A percentile compares a stretch with the other conserved stretches of the same genome.
Conservation (phyloP, 2,797 vertebrate species). For the Sarcoramphus papa region DNA sequence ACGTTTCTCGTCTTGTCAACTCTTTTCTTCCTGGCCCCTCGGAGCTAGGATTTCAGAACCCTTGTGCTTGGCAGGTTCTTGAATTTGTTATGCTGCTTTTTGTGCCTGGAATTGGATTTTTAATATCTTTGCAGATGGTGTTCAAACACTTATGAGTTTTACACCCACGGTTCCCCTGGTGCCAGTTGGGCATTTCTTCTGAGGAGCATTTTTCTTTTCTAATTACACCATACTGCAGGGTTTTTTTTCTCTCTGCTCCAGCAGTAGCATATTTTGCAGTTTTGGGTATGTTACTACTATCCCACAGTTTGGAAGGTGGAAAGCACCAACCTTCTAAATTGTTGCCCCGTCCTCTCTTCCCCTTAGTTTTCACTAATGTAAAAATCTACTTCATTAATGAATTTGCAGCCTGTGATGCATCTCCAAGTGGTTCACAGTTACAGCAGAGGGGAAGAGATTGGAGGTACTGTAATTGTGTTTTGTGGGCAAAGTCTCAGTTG, state of each 20-base stretch:
- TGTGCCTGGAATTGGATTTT: conserved; percentile 62
- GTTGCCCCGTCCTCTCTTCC: background rate
- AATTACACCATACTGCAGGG: background rate
- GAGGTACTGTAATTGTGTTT: background rate
- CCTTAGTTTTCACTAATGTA: background rate
- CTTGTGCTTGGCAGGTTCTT: conserved; percentile 35
- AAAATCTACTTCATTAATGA: background rate
- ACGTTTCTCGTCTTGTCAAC: background rate
- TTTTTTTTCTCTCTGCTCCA: background rate
- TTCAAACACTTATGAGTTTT: conserved; percentile 46
- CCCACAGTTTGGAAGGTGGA: background rate
- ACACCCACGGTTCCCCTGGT: conserved; percentile 16
- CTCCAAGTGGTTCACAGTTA: background rate
- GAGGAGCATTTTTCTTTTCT: conserved; percentile 47
- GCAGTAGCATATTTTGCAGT: background rate
- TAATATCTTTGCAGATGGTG: conserved; percentile 63
- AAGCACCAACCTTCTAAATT: background rate
- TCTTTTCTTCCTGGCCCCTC: background rate
- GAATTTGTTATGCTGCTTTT: conserved; percentile 53
- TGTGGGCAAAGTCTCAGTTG: background rate
- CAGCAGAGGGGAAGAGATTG: background rate
- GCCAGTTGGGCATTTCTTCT: conserved; percentile 37
- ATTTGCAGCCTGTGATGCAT: background rate
- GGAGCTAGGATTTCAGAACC: conserved; percentile 11
- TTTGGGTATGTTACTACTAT: background rate